A percentile compares a stretch with the other conserved stretches of the same genome.
Conservation (phyloP, 2,797 vertebrate species). For the Lagodon rhomboides region DNA sequence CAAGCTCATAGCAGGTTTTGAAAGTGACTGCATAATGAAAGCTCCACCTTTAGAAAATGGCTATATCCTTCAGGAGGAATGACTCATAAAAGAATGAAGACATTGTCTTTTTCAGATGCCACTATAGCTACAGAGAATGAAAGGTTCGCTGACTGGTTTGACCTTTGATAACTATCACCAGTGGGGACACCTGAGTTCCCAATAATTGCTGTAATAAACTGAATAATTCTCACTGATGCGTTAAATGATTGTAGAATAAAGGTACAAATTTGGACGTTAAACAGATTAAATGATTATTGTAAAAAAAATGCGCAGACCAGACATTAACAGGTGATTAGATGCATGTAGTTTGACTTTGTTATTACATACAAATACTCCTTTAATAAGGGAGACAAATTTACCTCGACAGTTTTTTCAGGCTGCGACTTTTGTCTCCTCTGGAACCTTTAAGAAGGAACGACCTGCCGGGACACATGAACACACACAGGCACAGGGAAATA, state of each 20-base stretch:
- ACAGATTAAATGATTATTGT: not conserved
- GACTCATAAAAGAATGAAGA: not conserved
- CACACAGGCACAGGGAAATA: not conserved
- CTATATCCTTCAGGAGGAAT: not conserved
- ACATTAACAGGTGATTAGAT: not conserved
- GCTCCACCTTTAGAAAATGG: not conserved
- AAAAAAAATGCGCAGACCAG: not conserved
- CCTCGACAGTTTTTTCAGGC: slow-evolving; percentile 93
- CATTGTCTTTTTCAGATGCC: not conserved
- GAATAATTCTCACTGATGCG: not conserved
- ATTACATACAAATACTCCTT: not conserved
- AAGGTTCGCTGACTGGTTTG: not conserved
- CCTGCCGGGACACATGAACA: slow-evolving; percentile 74
- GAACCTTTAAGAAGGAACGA: slow-evolving; percentile 91
- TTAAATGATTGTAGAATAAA: not conserved
- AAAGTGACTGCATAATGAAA: slow-evolving; percentile 10
- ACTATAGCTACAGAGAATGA: slow-evolving; percentile 6
- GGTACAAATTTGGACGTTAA: not conserved
- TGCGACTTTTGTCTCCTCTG: slow-evolving; percentile 91
- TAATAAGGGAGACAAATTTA: slow-evolving; percentile 61
- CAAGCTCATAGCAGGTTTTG: not conserved
- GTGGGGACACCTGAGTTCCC: not conserved
- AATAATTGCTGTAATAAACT: not conserved
- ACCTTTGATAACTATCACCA: not conserved
- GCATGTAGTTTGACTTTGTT: not conserved